Base-by-base conservation (phyloP, 2,797 vertebrate species). In the Geotrypetes seraphini region DNA sequence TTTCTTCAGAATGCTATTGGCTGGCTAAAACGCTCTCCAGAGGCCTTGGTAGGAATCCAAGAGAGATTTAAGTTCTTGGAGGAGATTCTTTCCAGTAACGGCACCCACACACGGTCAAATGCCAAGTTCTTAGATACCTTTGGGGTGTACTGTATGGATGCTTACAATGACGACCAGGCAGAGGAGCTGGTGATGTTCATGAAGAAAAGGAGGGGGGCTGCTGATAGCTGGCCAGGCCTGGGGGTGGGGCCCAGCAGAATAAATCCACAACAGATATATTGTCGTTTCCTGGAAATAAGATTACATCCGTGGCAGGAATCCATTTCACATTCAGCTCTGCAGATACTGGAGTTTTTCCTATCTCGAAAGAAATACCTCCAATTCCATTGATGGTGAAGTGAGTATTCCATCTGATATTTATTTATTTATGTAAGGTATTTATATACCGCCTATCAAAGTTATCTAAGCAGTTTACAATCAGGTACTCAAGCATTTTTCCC, bases 161-260 rank as follows among this genome's bases (percentile, higher is more conserved):
- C 71, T 39, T 81, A 69, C 33, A 55, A 49, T 6, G 47, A 62
- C 22, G 38, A 12, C 2, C 45, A 36, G 29, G 53, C 62, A 0
- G 40, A 60, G 25, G 55, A 53, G n/a, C 16, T 78, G 10, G 25
- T 71, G 28, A 36, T 45, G 17, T 83, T 84, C 38, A 33, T 83
- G 19, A 70, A 60, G 25, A 15, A 2, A n/a, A 0, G 71, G 73
- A 8, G 77, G 77, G 5, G 69, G 74, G 16, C 53, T 83, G 40
- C 71, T 81, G 6, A 19, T 76, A 10, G 78, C 71, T 6, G 75
- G 73, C 27, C 73, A 78, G n/a, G 74, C 78, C 30, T 78, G 72
- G 66, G 28, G 75, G 15, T 83, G 80, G n/a, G 77, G 8, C 28
- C 5, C 4, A 24, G 1, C 13, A 4, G 21, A 16, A 46, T 30